A percentile compares a stretch with the other conserved stretches of the same genome.
phyloP scores from a whole-genome alignment of 2,888 invertebrate genomes.

The Neoitamus cyanurus region DNA sequence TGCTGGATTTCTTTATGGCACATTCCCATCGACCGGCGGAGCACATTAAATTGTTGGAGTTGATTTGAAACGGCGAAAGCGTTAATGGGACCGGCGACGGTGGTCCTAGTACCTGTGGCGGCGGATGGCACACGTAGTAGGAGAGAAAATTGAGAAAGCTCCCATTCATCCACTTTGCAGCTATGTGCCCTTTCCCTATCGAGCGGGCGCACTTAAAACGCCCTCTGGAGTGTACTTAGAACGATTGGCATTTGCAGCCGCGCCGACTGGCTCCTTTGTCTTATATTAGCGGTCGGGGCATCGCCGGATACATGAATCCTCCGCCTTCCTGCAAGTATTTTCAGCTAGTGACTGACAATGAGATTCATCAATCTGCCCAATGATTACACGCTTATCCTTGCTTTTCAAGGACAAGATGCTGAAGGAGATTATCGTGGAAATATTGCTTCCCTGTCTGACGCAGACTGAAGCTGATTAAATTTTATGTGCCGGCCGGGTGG shows the following conservation, averaged over 20 bases:
- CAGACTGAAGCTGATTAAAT: neutral
- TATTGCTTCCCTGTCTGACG: neutral
- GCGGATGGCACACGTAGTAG: neutral
- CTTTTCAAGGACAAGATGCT: neutral
- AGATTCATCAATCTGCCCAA: neutral
- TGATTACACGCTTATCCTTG: neutral
- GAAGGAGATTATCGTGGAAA: neutral
- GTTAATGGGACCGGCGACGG: neutral
- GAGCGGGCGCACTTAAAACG: neutral
- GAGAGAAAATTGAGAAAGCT: neutral
- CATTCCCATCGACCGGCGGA: neutral
- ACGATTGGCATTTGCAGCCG: neutral
- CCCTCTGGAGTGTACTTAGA: neutral
- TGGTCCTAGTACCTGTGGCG: neutral
- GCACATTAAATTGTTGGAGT: neutral
- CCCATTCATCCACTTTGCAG: neutral
- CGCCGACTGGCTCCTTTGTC: neutral
- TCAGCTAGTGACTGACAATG: neutral
- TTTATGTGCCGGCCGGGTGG: neutral
- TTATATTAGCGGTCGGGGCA: neutral
- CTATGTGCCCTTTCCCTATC: neutral
- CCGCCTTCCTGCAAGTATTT: neutral
- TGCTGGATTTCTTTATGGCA: neutral
- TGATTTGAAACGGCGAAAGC: neutral
- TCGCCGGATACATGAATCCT: neutral